phyloP scores from a whole-genome alignment of 2,888 invertebrate genomes.

The Drosophila demipolita region DNA sequence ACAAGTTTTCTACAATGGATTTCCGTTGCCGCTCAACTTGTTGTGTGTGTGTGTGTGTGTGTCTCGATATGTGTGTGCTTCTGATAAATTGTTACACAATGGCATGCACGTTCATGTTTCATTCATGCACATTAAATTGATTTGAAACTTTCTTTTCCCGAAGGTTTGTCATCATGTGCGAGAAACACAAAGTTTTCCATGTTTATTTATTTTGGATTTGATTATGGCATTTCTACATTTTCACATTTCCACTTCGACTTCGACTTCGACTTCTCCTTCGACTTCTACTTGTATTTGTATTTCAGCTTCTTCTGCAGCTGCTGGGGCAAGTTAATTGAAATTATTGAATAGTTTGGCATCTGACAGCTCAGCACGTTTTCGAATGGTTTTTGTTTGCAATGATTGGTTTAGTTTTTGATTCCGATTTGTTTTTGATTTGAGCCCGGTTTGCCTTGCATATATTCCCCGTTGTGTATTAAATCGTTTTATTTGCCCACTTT shows the following conservation, averaged over 20 bases:
- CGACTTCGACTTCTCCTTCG: neutral
- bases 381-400: conserved; percentile 32
- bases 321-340: conserved; percentile 71
- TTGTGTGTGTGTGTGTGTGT: conserved; percentile 27
- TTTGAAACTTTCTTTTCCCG: conserved; percentile 64
- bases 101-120: conserved; percentile 74
- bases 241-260: neutral
- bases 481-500: conserved; percentile 40
- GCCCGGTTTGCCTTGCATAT: conserved; percentile 24
- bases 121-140: conserved; percentile 78
- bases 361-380: conserved; percentile 25
- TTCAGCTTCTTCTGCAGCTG: neutral
- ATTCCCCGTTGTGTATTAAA: conserved; percentile 49
- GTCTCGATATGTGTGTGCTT: conserved; percentile 21
- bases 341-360: conserved; percentile 68
- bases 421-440: conserved; percentile 30
- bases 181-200: conserved; percentile 50
- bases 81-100: conserved; percentile 68
- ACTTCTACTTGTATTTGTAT: neutral
- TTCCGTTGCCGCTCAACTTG: conserved; percentile 62
- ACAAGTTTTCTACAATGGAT: conserved; percentile 80
- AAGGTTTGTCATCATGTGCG: conserved; percentile 49
- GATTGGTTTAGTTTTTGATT: conserved; percentile 68
- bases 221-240: neutral
- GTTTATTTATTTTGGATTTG: conserved; percentile 46